Evolutionary conservation across 2,888 invertebrate species (phyloP).

Genomic region (Orthonychiurus folsomi): DNA sequence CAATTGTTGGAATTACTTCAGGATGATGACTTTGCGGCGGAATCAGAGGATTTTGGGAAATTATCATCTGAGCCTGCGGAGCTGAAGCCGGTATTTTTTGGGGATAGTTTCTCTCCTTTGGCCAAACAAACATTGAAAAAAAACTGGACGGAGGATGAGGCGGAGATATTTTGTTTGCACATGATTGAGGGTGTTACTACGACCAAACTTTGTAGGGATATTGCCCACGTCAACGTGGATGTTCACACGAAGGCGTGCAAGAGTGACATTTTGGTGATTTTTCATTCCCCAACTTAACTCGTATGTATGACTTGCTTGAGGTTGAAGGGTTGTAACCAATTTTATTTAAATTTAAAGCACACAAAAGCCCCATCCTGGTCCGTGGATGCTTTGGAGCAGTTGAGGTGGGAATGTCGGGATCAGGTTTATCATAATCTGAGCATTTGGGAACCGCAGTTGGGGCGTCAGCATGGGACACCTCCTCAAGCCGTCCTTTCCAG

Average conservation of each 20-base stretch:
- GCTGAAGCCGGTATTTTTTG: conserved; percentile 31
- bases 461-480: conserved; percentile 38
- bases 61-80: conserved; percentile 13
- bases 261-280: conserved; percentile 35
- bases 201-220: conserved; percentile 36
- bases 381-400: conserved; percentile 37
- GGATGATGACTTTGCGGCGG: conserved; percentile 36
- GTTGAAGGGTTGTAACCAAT: background rate
- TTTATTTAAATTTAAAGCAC: conserved; percentile 28
- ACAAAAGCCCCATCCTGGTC: conserved; percentile 38
- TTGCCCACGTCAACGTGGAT: conserved; percentile 37
- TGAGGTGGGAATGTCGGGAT: conserved; percentile 40
- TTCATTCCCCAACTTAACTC: conserved; percentile 5
- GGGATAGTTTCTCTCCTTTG: conserved; percentile 19
- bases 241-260: conserved; percentile 33
- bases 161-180: conserved; percentile 37
- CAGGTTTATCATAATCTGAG: conserved; percentile 40
- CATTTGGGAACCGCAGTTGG: conserved; percentile 41
- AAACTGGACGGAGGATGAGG: conserved; percentile 37
- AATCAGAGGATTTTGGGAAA: conserved; percentile 32
- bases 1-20: conserved; percentile 34
- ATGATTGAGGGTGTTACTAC: conserved; percentile 38
- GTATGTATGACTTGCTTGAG: no score
- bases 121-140: conserved; percentile 15
- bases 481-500: conserved; percentile 36